Percentiles rank a stretch among this genome's conserved stretches.
These are phyloP conservation scores for Chiropotes sagulatus DNA, from an alignment of 2,797 vertebrate genomes.

Conservation along the genomic window DNA sequence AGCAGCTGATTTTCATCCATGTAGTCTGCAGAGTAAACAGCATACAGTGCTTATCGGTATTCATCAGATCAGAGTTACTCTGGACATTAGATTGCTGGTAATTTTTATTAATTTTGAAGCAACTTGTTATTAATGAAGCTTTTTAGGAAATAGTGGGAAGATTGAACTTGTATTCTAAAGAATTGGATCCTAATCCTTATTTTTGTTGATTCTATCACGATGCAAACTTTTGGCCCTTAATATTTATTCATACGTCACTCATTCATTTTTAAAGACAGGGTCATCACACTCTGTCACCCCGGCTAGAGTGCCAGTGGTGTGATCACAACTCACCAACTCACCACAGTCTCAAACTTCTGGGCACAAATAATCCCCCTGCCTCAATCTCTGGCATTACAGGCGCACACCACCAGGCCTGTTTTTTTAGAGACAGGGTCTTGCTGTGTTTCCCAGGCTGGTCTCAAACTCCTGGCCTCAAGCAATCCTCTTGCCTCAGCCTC, in stretches of 20 bases:
- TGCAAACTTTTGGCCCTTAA: not conserved
- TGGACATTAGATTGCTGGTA: not conserved
- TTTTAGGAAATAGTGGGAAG: not conserved
- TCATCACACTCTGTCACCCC: too few relatives aligned
- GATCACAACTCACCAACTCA: too few relatives aligned
- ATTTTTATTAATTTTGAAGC: not conserved
- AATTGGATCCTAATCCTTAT: not conserved
- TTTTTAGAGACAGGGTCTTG: too few relatives aligned
- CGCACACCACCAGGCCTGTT: too few relatives aligned
- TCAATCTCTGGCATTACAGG: too few relatives aligned
- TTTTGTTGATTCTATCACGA: not conserved
- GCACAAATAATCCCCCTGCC: too few relatives aligned
- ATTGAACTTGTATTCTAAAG: not conserved
- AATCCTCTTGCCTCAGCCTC: too few relatives aligned
- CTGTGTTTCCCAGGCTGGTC: too few relatives aligned
- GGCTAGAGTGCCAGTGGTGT: too few relatives aligned
- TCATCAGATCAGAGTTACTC: not conserved
- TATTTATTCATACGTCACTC: not conserved
- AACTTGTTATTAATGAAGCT: not conserved
- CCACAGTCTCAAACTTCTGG: too few relatives aligned
- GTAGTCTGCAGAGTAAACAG: not conserved
- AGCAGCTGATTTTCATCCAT: not conserved
- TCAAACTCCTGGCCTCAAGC: too few relatives aligned
- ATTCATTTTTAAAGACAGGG: too few relatives aligned
- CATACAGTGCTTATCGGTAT: not conserved